Conservation (phyloP, 2,888 invertebrate genomes). For the Rapana venosa region DNA sequence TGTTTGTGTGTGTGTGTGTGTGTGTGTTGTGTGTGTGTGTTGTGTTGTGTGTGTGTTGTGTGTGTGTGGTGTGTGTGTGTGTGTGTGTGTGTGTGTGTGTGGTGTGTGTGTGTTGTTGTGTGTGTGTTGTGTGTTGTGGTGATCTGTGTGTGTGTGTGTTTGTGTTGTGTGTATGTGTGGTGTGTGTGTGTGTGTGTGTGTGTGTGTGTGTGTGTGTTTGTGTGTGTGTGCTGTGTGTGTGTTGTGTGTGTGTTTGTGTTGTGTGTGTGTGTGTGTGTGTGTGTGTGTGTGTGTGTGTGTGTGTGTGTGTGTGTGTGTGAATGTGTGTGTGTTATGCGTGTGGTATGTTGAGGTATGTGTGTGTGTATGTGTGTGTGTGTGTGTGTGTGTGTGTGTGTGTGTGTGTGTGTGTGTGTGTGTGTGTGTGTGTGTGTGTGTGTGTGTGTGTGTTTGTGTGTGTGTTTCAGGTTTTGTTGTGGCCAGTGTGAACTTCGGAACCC, state of each 20-base stretch:
- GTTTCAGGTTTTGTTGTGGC: background rate
- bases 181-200: background rate
- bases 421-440: slow-evolving; percentile 18
- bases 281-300: background rate
- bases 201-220: slow-evolving; percentile 4
- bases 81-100: too few species aligned
- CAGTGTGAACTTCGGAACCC: too few species aligned
- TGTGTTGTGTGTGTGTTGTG: too few species aligned
- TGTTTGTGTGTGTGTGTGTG: too few species aligned
- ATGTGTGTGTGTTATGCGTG: background rate
- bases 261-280: background rate
- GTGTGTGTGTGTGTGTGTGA: background rate
- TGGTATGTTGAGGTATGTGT: background rate
- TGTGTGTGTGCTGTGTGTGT: slow-evolving; percentile 17
- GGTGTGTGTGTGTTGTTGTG: background rate
- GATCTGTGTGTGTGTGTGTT: background rate
- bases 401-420: slow-evolving; percentile 17
- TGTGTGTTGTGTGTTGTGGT: background rate
- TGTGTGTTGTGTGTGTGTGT: too few species aligned
- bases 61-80: too few species aligned
- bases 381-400: slow-evolving; percentile 17
- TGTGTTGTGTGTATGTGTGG: background rate
- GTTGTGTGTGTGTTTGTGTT: slow-evolving; percentile 10
- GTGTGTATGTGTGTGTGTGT: slow-evolving; percentile 4
- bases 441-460: background rate